Evolutionary conservation across 37 sponge, comb jelly and placozoan genomes (phyloP), one percentile per base, ranked within the genome.

Genomic region (Ephydatia muelleri): DNA sequence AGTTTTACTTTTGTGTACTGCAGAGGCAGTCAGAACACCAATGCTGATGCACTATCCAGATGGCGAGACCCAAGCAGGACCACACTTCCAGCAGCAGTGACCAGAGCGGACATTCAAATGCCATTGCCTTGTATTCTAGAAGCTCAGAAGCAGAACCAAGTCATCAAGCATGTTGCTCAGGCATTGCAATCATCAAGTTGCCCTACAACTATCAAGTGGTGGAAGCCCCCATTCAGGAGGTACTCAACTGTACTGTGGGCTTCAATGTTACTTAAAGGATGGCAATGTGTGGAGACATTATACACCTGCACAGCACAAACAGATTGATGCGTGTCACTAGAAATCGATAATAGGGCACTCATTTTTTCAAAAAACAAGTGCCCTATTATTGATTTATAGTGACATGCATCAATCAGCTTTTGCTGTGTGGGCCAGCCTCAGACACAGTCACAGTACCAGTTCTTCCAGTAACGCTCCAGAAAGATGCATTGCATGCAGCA

Each of bases 11-110:
- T 91, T 39, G 68, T 29, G 65, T 83, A 91, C 68, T 65, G 84
- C 1, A 87, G 72, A n/a, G 87, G 91, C 6, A 33, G 39, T 21
- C 66, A 43, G 27, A 91, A 91, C 65, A 74, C 75, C 26, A 91
- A 91, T 78, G 91, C 87, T 38, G 91, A 91, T 78, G 87, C 80
- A 66, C 67, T 91, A 23, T 91, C 91, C 57, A 23, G 30, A 57
- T 21, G 78, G 3, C 3, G 57, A 57, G 57, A 57, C 19, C 12
- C 57, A 16, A 14, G 57, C 57, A 57, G 9, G 57, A 21, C 57
- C 57, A 38, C 77, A 34, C 72, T 57, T 57, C 43, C 57, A 57
- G 57, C 57, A 57, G 57, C 57, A 57, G 57, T 57, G 19, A 57
- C 57, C 57, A 57, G 57, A 57, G 57, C 57, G 16, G 57, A 34